Conservation (phyloP, 1,140 invertebrate species). For the Limonius californicus region DNA sequence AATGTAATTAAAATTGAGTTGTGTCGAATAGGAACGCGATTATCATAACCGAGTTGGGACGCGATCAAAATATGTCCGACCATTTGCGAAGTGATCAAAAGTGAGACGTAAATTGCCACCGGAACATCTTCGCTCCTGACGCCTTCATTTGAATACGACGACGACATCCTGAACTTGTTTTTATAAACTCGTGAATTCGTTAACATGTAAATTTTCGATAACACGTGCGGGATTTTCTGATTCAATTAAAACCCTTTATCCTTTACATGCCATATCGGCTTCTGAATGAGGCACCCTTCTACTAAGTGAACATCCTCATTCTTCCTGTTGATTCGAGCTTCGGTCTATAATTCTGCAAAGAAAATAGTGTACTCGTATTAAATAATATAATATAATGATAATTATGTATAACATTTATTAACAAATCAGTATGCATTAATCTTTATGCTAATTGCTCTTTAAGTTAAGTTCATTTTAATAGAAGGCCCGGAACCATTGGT, state of each 20-base stretch:
- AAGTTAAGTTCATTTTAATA: too few relatives aligned
- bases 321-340: too few relatives aligned
- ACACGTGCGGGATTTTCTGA: constrained; percentile 26
- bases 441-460: too few relatives aligned
- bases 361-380: too few relatives aligned
- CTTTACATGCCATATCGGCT: not conserved
- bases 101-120: constrained; percentile 38
- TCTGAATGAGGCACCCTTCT: too few relatives aligned
- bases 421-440: too few relatives aligned
- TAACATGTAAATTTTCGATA: constrained; percentile 40
- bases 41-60: constrained; percentile 41
- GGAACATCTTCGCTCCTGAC: constrained; percentile 41
- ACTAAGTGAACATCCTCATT: too few relatives aligned
- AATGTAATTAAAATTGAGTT: constrained; percentile 49
- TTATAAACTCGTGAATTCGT: constrained; percentile 41
- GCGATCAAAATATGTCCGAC: constrained; percentile 38
- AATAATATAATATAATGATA: too few relatives aligned
- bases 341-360: too few relatives aligned
- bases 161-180: constrained; percentile 42
- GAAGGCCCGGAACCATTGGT: too few relatives aligned
- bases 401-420: too few relatives aligned
- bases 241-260: constrained; percentile 1
- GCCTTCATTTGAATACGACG: constrained; percentile 39
- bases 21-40: constrained; percentile 45
- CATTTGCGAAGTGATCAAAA: constrained; percentile 38